Conservation (phyloP, 2,888 invertebrate species). For the Marronus borbonicus region DNA sequence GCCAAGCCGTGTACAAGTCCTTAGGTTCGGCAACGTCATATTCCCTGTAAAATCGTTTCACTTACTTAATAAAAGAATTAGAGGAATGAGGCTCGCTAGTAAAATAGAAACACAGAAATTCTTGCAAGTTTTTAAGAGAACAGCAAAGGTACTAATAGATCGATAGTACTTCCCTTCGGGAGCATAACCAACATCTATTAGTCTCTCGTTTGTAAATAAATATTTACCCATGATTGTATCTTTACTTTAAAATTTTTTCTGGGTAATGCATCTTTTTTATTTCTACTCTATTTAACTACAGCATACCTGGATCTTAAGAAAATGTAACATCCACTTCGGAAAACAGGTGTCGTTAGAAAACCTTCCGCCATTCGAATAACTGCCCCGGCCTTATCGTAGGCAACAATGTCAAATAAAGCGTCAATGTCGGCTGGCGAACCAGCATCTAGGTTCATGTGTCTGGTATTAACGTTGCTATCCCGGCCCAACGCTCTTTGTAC, state of each 20-base stretch:
- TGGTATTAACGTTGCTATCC: constrained; percentile 70
- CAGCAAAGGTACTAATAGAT: too few species aligned
- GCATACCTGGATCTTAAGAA: constrained; percentile 28
- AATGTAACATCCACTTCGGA: constrained; percentile 48
- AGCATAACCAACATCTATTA: too few species aligned
- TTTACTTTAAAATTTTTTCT: too few species aligned
- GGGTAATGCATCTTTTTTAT: too few species aligned
- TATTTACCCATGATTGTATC: too few species aligned
- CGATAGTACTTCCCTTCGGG: too few species aligned
- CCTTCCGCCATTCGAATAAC: constrained; percentile 68
- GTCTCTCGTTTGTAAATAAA: too few species aligned
- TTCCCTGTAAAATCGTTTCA: constrained; percentile 23
- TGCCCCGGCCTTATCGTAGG: constrained; percentile 72
- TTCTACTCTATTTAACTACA: too few species aligned
- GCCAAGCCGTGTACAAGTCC: constrained; percentile 45
- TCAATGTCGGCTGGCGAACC: constrained; percentile 33
- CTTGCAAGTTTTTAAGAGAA: too few species aligned
- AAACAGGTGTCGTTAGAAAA: constrained; percentile 50
- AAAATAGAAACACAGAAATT: too few species aligned
- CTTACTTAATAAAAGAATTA: background rate
- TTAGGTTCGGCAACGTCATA: constrained; percentile 41
- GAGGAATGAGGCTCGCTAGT: too few species aligned
- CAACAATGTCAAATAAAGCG: constrained; percentile 40
- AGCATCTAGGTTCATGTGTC: constrained; percentile 73
- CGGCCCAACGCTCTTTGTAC: constrained; percentile 64